Base-by-base conservation (phyloP, 2,797 vertebrate species). In the Platyrinchus mystaceus region DNA sequence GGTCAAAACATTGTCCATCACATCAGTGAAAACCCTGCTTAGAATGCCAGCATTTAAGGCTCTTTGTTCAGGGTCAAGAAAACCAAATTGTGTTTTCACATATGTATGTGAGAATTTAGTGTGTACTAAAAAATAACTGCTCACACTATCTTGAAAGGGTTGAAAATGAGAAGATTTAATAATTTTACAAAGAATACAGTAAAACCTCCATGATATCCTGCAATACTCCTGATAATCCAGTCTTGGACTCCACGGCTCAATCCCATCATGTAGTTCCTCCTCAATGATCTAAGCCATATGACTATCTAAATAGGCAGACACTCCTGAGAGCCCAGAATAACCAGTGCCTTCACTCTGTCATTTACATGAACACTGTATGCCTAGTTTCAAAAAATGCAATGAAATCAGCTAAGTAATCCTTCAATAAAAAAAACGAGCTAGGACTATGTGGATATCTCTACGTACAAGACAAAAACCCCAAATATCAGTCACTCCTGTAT, bases 401-500 rank as follows among this genome's bases (percentile, higher is more conserved):
- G 13, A 60, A 83, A 56, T 60, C 6, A 22, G 14, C 23, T 27
- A 34, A 66, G 46, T 36, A 67, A 53, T 77, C 15, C 14, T 70
- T 79, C 56, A 59, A 55, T 41, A 46, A 77, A 34, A 30, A 44
- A 44, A 43, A 17, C 11, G 19, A 41, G 18, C 16, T 71, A 34
- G 49, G 58, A 55, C 9, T 34, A 12, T 8, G 11, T 28, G 9
- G 32, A 46, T 56, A 34, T 8, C 15, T 43, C 10, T 7, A 75
- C 0, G 2, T 13, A 34, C 8, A 69, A 64, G 74, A 41, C 12
- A 63, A 71, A 58, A 34, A 0, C 1, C 5, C 16, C 7, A 27
- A 78, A 66, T 23, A 14, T n/a, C 70, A n/a, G 20, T 50, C 17
- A 19, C 14, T 37, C 12, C 18, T 60, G 8, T 14, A 19, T 6